Percentiles rank a stretch among this genome's conserved stretches.
phyloP scores from a whole-genome alignment of 2,888 invertebrate genomes.

The Metopia argyrocephala region DNA sequence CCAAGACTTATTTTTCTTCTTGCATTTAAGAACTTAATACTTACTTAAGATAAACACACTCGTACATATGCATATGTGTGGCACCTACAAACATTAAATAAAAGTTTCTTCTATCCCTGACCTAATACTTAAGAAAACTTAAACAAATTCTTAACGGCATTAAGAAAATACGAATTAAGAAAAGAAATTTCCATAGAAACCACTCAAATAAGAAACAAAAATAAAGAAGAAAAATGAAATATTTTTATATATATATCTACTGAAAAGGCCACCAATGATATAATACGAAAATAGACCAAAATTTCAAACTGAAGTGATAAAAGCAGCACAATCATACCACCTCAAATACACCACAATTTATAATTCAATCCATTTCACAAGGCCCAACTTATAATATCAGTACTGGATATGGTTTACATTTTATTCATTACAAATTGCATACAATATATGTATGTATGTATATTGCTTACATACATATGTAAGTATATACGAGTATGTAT shows the following conservation, averaged over 20 bases:
- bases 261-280: no score
- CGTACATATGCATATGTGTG: not conserved
- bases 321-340: not conserved
- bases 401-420: no score
- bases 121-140: constrained; percentile 53
- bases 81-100: no score
- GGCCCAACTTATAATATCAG: no score
- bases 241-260: no score
- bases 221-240: not conserved
- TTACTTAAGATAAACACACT: constrained; percentile 2
- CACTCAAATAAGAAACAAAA: constrained; percentile 16
- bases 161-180: not conserved
- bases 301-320: constrained; percentile 15
- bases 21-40: constrained; percentile 35
- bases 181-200: constrained; percentile 18
- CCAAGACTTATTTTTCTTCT: not conserved
- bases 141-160: not conserved
- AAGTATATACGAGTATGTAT: no score
- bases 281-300: constrained; percentile 21
- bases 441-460: no score
- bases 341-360: not conserved
- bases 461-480: no score
- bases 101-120: constrained; percentile 40
- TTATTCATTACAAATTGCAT: no score
- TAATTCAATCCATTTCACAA: not conserved